Conservation (phyloP, 1,140 invertebrate genomes). For the Galendromus occidentalis region DNA sequence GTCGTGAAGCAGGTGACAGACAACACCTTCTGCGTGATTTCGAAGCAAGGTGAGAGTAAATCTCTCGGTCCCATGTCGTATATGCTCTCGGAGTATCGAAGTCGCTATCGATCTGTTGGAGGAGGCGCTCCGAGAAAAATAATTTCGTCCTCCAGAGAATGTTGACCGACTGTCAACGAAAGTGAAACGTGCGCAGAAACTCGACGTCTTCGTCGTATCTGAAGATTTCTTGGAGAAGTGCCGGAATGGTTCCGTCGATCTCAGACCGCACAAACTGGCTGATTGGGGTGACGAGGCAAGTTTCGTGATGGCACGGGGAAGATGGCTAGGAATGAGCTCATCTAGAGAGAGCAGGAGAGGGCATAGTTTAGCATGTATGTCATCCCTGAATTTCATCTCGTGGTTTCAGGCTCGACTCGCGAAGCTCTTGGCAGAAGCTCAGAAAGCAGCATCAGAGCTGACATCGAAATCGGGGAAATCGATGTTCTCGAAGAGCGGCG, state of each 20-base stretch:
- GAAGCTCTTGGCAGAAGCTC: too few species aligned
- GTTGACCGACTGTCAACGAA: conserved; percentile 12
- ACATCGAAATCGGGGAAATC: not conserved
- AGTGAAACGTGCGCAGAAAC: conserved; percentile 36
- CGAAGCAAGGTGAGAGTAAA: conserved; percentile 34
- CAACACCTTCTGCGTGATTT: conserved; percentile 50
- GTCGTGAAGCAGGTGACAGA: conserved; percentile 42
- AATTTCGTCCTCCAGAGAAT: not conserved
- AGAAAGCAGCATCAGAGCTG: too few species aligned
- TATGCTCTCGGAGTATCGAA: not conserved
- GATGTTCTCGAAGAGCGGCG: conserved; percentile 23
- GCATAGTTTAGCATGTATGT: too few species aligned
- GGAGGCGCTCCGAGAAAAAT: not conserved
- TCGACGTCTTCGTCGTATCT: conserved; percentile 54
- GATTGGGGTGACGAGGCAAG: conserved; percentile 18
- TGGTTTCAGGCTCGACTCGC: too few species aligned
- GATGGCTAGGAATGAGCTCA: too few species aligned
- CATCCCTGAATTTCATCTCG: too few species aligned
- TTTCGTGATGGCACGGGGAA: not conserved
- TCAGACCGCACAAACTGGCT: conserved; percentile 15
- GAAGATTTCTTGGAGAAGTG: conserved; percentile 49
- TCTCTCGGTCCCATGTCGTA: not conserved
- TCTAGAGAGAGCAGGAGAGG: too few species aligned
- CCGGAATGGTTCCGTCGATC: conserved; percentile 24
- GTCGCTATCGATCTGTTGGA: not conserved